Evolutionary conservation across 1,140 invertebrate species (phyloP), one percentile per base, ranked within the genome.

Genomic region (Asbolus verrucosus): DNA sequence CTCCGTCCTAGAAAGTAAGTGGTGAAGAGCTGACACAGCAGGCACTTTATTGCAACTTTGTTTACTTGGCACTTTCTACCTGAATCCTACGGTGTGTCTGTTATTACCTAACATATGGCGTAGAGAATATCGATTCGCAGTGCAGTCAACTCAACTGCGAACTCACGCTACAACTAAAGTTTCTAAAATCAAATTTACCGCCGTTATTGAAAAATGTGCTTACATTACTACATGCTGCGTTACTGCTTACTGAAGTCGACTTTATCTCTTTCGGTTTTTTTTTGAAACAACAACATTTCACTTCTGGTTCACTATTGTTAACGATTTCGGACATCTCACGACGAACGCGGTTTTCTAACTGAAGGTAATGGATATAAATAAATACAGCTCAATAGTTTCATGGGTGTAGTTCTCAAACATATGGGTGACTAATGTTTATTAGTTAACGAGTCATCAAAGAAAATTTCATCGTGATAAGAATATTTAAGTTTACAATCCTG

Each of bases 121-220:
- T 36, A 36, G n/a, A n/a, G n/a, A 13, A 16, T 54, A 54, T 54
- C 46, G 46, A 54, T 14, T 14, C 6, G 16, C 21, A 27, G 46
- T 24, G 46, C 19, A 21, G 46, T 54, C 46, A 46, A 46, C 14
- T n/a, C n/a, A n/a, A n/a, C n/a, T n/a, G n/a, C n/a, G n/a, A n/a
- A n/a, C n/a, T n/a, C n/a, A n/a, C n/a, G 14, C 46, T 6, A 8
- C 46, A 27, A 8, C 46, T 27, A 54, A 54, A 54, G 46, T 54
- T 54, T 54, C 46, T 54, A 54, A 54, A 54, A 54, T 54, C 46
- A 54, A 54, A 54, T 54, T 54, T 54, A 54, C 46, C 46, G 46
- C 46, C 46, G 21, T 14, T n/a, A n/a, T n/a, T n/a, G n/a, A n/a
- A n/a, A n/a, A n/a, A n/a, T n/a, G n/a, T n/a, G n/a, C n/a, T n/a